These are phyloP conservation scores for Carlito syrichta DNA, from an alignment of 2,113 vertebrate genomes.

Conservation along the genomic window DNA sequence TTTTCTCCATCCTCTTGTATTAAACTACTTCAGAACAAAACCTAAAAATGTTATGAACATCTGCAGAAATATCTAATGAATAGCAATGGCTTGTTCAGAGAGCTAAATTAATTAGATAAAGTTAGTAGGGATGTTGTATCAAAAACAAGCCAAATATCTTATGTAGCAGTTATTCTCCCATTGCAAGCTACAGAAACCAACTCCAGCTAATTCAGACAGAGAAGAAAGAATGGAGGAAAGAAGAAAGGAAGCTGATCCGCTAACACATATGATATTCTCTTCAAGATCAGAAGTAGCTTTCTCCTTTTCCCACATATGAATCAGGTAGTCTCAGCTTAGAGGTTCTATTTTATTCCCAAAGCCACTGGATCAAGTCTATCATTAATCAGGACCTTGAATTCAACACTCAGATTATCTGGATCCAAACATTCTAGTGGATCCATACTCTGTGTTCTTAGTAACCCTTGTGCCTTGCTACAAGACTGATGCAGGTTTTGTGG, in stretches of 20 bases:
- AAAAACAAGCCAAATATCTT: neutral
- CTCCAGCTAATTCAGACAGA: neutral
- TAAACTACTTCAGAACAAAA: slow-evolving; percentile 31
- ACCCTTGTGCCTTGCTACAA: neutral
- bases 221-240: neutral
- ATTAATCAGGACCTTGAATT: neutral
- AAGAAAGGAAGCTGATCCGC: neutral
- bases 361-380: neutral
- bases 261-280: neutral
- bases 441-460: neutral
- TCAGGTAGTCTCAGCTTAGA: neutral
- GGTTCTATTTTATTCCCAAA: neutral
- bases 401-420: neutral
- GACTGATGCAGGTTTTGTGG: neutral
- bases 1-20: neutral
- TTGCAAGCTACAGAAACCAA: neutral
- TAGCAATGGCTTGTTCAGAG: neutral
- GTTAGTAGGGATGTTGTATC: neutral
- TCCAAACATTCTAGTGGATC: neutral
- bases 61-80: neutral
- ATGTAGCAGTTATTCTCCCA: neutral
- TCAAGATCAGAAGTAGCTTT: neutral
- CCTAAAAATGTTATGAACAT: neutral
- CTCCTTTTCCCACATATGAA: neutral
- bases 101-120: neutral